These are phyloP conservation scores for Amyelois transitella DNA, from an alignment of 1,140 invertebrate species.

Conservation along the genomic window DNA sequence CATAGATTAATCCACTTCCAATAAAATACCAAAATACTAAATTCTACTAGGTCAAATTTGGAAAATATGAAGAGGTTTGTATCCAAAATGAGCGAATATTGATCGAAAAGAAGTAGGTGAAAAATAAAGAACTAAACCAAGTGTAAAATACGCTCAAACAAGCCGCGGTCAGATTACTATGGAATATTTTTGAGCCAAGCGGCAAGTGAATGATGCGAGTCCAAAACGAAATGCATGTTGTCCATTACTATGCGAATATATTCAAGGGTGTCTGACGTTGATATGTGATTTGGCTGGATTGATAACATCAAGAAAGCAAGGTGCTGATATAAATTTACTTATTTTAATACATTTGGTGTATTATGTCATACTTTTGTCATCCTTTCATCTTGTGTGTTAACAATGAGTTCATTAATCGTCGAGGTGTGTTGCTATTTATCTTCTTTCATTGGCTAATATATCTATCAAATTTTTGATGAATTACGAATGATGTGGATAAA, in stretches of 20 bases:
- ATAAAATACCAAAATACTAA: no score
- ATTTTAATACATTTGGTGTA: not conserved
- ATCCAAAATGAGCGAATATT: no score
- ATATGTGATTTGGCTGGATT: not conserved
- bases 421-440: not conserved
- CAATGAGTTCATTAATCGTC: conserved; percentile 1
- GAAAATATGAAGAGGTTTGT: no score
- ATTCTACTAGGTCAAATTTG: no score
- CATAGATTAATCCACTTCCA: no score
- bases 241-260: not conserved
- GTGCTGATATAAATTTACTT: not conserved
- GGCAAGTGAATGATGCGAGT: not conserved
- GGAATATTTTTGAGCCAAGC: not conserved
- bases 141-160: not conserved
- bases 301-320: not conserved
- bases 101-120: no score
- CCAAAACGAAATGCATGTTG: not conserved
- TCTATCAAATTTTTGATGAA: conserved; percentile 6
- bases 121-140: no score
- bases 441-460: conserved; percentile 4
- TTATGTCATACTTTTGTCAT: not conserved
- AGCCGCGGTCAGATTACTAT: not conserved
- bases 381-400: not conserved
- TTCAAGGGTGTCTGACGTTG: not conserved
- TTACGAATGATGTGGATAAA: conserved; percentile 2